phyloP scores from a whole-genome alignment of 2,113 vertebrate species.

The Junco hyemalis region DNA sequence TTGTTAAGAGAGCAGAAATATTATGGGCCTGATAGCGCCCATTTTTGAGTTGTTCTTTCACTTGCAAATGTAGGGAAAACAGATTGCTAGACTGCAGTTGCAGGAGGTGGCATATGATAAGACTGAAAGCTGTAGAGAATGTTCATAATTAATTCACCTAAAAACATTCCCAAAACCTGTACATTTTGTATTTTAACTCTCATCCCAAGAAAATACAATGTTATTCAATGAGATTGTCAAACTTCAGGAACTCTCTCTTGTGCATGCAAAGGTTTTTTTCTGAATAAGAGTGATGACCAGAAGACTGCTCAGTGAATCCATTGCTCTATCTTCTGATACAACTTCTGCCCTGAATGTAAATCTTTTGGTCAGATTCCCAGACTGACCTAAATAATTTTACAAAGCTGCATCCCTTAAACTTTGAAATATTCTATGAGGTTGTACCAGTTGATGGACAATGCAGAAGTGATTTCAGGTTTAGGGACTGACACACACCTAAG shows the following conservation, averaged over 20 bases:
- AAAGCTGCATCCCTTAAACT: neutral
- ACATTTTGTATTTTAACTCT: neutral
- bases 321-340: neutral
- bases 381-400: neutral
- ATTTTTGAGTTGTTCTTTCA: neutral
- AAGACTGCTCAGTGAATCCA: neutral
- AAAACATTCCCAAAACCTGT: rapidly evolving
- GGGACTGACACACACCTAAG: neutral
- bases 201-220: neutral
- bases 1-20: neutral
- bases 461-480: neutral
- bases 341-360: neutral
- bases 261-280: neutral
- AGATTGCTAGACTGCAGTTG: neutral
- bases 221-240: neutral
- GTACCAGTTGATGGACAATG: neutral
- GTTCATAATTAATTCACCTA: neutral
- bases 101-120: neutral
- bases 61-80: neutral
- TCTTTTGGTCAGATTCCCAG: neutral
- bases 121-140: neutral
- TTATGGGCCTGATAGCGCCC: neutral
- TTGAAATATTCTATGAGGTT: neutral
- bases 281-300: neutral
- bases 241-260: neutral